Conservation (phyloP, 1,140 invertebrate species). For the Diorhabda elongata region DNA sequence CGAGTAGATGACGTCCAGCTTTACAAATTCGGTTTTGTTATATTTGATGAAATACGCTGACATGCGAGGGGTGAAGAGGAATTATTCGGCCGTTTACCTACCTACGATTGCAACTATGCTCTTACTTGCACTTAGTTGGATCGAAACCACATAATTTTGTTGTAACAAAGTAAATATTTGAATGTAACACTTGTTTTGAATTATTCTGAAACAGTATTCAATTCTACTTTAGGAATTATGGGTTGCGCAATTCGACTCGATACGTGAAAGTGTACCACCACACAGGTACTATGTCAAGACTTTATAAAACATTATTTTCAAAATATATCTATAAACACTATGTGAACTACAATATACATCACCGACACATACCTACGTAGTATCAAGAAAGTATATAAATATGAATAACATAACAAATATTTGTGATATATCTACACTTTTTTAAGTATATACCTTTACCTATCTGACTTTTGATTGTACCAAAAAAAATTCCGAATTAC, state of each 20-base stretch:
- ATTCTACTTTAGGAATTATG: not conserved
- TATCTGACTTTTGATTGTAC: no score
- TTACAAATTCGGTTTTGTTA: not conserved
- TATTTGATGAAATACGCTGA: not conserved
- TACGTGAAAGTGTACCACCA: not conserved
- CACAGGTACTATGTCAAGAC: not conserved
- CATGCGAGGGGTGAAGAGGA: constrained; percentile 3
- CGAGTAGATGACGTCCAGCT: not conserved
- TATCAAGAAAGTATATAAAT: no score
- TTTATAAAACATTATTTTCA: not conserved
- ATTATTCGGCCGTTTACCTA: constrained; percentile 25
- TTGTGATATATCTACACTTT: no score
- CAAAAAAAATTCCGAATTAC: no score
- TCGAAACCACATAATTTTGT: constrained; percentile 13
- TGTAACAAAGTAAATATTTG: not conserved
- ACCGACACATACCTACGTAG: not conserved
- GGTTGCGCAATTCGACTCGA: not conserved
- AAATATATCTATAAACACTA: not conserved
- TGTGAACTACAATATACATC: not conserved
- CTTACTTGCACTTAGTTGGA: constrained; percentile 12
- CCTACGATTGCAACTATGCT: constrained; percentile 25
- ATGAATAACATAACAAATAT: no score
- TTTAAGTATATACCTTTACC: no score
- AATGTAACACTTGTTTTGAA: not conserved
- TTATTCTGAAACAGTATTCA: not conserved